A percentile compares a stretch with the other conserved stretches of the same genome.
Evolutionary conservation across 2,113 vertebrate species (phyloP).

Genomic region (Solea senegalensis): DNA sequence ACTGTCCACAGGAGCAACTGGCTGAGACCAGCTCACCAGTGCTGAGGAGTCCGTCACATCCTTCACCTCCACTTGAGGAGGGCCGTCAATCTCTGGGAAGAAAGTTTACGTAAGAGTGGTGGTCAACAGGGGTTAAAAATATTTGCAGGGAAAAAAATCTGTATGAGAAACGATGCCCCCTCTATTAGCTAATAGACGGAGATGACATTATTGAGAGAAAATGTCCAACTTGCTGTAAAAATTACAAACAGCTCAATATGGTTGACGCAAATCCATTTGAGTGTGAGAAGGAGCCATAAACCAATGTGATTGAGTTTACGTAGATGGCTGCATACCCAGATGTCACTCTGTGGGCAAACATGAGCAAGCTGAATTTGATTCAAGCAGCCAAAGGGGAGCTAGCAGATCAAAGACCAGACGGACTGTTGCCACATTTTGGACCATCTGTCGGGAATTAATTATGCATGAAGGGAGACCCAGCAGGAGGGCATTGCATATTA

Average conservation of each 20-base stretch:
- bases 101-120: not conserved
- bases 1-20: conserved; percentile 85
- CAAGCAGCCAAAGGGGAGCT: too few species aligned
- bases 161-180: not conserved
- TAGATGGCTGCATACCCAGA: too few species aligned
- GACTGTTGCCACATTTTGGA: not conserved
- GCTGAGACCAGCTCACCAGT: conserved; percentile 89
- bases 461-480: not conserved
- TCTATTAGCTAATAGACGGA: not conserved
- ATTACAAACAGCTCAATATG: not conserved
- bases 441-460: not conserved
- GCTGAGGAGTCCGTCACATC: conserved; percentile 90
- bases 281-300: too few species aligned
- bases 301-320: too few species aligned
- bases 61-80: conserved; percentile 86
- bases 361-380: too few species aligned
- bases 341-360: too few species aligned
- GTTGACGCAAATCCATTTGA: not conserved
- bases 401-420: not conserved
- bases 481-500: not conserved
- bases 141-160: not conserved
- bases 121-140: not conserved
- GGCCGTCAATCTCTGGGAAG: conserved; percentile 86
- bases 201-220: not conserved
- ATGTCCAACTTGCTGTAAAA: not conserved